Base-by-base conservation (phyloP, 2,888 invertebrate species). In the Noctua pronuba region DNA sequence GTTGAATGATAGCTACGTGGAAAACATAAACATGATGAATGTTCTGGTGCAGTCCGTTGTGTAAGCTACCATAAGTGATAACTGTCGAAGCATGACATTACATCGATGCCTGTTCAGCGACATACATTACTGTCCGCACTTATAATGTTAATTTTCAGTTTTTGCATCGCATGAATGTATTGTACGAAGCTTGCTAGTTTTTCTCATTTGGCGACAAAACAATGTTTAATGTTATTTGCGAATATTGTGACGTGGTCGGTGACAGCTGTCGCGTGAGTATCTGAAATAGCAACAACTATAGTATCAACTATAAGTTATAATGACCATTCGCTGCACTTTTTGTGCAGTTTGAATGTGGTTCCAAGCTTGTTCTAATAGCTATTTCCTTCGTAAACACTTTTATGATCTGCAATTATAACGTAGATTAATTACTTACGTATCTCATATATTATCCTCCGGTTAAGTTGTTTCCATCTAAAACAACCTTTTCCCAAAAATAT, bases 81-180 rank as follows among this genome's bases (percentile, higher is more conserved):
- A 7, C 67, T 76, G 70, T 41, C 82, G 46, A 41, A 60, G 66
- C 81, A 71, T 73, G 60, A 46, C 76, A 55, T 76, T 60, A 80
- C 81, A 68, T 58, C 67, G 71, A 83, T 68, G 71, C 68, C 49
- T 68, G 64, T 24, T n/a, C 73, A 67, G 46, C 58, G 68, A 73
- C 71, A 74, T 76, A 75, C 11, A 68, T 80, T 67, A 73, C 35
- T 64, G 64, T 18, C 21, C 24, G 38, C 66, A 76, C 64, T 71
- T 46, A 35, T 62, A 60, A 74, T 72, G 73, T 28, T 74, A 62
- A 66, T 85, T 64, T 67, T 60, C 38, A 46, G 16, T 55, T 71
- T 74, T 81, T 69, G 46, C 82, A 75, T 80, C 41, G 73, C 73
- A 62, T 55, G 44, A 46, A 55, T 68, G 71, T 76, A 49, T 80